These are phyloP conservation scores for Corydoras maculifer DNA, from an alignment of 2,113 vertebrate genomes.

Conservation along the genomic window DNA sequence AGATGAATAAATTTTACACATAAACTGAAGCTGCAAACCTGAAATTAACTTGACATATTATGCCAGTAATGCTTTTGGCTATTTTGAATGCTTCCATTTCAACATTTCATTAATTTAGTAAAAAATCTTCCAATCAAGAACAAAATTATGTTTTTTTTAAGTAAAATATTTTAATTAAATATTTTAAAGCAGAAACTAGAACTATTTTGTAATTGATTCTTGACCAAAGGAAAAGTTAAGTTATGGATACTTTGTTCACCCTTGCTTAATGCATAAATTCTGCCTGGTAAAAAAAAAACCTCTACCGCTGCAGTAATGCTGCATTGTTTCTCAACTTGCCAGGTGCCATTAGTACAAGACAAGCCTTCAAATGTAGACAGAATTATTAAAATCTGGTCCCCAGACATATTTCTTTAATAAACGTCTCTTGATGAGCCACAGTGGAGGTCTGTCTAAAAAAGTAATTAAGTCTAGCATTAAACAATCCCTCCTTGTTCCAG, in stretches of 20 bases:
- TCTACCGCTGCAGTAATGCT: conserved; percentile 14
- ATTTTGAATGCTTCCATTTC: no score
- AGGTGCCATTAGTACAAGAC: conserved; percentile 30
- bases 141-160: no score
- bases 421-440: conserved; percentile 21
- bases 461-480: conserved; percentile 28
- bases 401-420: conserved; percentile 40
- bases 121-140: no score
- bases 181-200: no score
- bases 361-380: conserved; percentile 26
- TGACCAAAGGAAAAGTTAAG: no score
- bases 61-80: not conserved
- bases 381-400: conserved; percentile 32
- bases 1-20: not conserved
- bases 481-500: conserved; percentile 44
- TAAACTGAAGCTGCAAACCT: not conserved
- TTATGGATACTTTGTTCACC: not conserved
- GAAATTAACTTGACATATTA: not conserved
- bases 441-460: conserved; percentile 33
- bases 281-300: conserved; percentile 22
- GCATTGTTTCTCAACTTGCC: conserved; percentile 33
- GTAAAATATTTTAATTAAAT: no score
- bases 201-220: no score
- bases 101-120: no score
- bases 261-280: conserved; percentile 14